These are phyloP conservation scores for Pyrrhura leucotis DNA, from an alignment of 2,797 vertebrate genomes.

Conservation along the genomic window DNA sequence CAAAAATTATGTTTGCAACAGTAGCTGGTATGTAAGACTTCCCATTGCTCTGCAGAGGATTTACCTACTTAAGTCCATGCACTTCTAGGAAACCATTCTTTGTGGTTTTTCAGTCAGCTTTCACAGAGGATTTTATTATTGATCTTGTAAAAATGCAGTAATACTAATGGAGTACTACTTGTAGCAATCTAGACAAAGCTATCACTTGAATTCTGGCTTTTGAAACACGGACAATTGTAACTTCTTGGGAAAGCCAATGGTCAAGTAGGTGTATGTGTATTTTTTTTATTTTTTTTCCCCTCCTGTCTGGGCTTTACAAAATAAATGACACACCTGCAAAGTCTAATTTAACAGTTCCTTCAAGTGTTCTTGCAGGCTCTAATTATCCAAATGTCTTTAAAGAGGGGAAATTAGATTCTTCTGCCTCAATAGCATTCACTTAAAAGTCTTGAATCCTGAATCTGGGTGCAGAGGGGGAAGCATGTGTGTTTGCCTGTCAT, in stretches of 20 bases:
- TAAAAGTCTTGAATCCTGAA: background rate
- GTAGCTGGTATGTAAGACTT: background rate
- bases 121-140: background rate
- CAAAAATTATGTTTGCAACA: background rate
- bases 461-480: background rate
- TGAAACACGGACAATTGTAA: background rate
- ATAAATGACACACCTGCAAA: background rate
- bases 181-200: background rate
- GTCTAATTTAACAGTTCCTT: background rate
- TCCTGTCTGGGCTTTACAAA: background rate
- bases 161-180: background rate
- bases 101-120: background rate
- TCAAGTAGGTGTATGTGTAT: background rate
- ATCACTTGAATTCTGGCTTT: background rate
- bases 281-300: background rate
- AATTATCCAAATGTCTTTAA: background rate
- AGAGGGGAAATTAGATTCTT: background rate
- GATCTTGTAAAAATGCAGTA: background rate
- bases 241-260: background rate
- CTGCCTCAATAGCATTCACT: background rate
- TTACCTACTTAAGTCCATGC: background rate
- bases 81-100: background rate
- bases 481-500: background rate
- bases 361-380: background rate
- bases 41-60: fast-evolving